phyloP scores from a whole-genome alignment of 2,113 vertebrate species.

The Cavia porcellus region DNA sequence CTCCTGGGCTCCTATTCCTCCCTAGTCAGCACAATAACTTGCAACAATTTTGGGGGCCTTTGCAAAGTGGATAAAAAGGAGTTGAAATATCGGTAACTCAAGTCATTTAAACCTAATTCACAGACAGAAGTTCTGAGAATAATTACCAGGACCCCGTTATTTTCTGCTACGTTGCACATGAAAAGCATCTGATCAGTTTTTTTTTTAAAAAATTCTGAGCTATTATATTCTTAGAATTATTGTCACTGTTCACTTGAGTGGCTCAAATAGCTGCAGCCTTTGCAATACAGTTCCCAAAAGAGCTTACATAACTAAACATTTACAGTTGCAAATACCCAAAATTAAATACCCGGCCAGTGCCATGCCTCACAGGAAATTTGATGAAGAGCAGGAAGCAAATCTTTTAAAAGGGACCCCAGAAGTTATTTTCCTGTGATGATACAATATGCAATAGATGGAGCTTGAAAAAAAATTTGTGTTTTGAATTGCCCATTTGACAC shows the following conservation, averaged over 20 bases:
- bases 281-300: background rate
- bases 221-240: conserved; percentile 30
- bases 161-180: conserved; percentile 57
- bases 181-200: background rate
- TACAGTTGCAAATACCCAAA: conserved; percentile 6
- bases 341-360: background rate
- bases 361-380: background rate
- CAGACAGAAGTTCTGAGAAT: conserved; percentile 66
- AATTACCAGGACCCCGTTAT: conserved; percentile 28
- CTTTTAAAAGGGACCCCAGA: conserved; percentile 34
- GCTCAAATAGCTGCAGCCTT: conserved; percentile 58
- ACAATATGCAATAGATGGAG: background rate
- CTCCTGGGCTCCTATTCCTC: background rate
- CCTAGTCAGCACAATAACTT: background rate
- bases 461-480: background rate
- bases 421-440: conserved; percentile 24
- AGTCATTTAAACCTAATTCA: conserved; percentile 57
- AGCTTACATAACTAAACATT: conserved; percentile 53
- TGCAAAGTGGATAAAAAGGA: conserved; percentile 50
- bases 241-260: conserved; percentile 16
- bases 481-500: background rate
- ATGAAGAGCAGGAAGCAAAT: conserved; percentile 44
- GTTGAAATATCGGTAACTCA: conserved; percentile 4
- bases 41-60: conserved; percentile 37
- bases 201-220: background rate